phyloP scores from a whole-genome alignment of 1,140 invertebrate genomes.

The Tetranychus cinnabarinus region DNA sequence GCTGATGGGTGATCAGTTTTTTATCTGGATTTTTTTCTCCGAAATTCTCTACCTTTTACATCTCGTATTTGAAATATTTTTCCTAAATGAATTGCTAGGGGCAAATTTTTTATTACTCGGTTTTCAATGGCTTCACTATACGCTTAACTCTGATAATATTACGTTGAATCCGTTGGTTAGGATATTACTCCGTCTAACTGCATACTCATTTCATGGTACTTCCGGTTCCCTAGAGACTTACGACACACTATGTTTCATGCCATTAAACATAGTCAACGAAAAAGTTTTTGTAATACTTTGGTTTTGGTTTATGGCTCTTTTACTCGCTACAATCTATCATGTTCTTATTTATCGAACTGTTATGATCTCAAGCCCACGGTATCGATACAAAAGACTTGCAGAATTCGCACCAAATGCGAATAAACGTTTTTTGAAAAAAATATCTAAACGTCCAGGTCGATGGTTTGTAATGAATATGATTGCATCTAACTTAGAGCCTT shows the following conservation, averaged over 20 bases:
- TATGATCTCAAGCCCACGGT: too few species aligned
- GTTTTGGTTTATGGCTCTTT: constrained; percentile 42
- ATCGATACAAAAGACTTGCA: too few species aligned
- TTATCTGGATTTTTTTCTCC: constrained; percentile 43
- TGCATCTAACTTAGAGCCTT: too few species aligned
- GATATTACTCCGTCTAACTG: constrained; percentile 62
- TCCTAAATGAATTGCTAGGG: constrained; percentile 19
- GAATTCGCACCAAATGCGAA: too few species aligned
- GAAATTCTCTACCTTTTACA: constrained; percentile 18
- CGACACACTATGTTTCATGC: constrained; percentile 37
- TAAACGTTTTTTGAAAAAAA: too few species aligned
- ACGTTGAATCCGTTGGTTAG: constrained; percentile 28
- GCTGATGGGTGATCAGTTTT: constrained; percentile 26
- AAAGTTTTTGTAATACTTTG: constrained; percentile 85
- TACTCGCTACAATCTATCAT: constrained; percentile 9
- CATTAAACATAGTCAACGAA: constrained; percentile 70
- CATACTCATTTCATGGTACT: constrained; percentile 38
- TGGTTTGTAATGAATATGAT: too few species aligned
- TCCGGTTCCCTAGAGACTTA: not conserved
- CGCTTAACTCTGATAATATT: not conserved
- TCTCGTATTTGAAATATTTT: constrained; percentile 17
- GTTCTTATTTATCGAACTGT: not conserved
- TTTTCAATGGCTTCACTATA: not conserved
- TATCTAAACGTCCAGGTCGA: too few species aligned
- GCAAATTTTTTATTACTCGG: not conserved